phyloP scores from a whole-genome alignment of 1,140 invertebrate genomes.

The Phenacoccus solenopsis region DNA sequence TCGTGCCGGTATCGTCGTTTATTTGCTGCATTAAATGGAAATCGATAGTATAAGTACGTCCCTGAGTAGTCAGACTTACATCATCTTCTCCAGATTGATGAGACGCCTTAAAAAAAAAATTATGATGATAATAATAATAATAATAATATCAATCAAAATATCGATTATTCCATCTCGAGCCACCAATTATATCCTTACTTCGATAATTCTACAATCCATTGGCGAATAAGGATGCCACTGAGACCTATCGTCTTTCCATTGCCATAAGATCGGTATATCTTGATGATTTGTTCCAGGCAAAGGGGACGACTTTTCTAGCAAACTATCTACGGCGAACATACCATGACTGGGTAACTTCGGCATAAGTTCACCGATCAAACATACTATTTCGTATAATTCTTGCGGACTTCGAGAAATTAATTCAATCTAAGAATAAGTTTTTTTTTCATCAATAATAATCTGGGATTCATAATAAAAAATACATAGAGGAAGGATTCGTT shows the following conservation, averaged over 20 bases:
- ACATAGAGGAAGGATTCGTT: neutral
- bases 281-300: constrained; percentile 21
- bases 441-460: neutral
- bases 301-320: constrained; percentile 38
- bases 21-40: constrained; percentile 96
- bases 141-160: no score
- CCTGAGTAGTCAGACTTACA: constrained; percentile 78
- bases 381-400: constrained; percentile 92
- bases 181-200: constrained; percentile 49
- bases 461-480: constrained; percentile 16
- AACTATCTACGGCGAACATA: constrained; percentile 80
- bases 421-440: constrained; percentile 49
- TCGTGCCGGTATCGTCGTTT: constrained; percentile 91
- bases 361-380: constrained; percentile 90
- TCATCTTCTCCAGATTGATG: constrained; percentile 89
- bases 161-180: no score
- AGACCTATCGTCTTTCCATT: constrained; percentile 80
- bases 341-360: constrained; percentile 84
- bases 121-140: no score
- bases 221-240: constrained; percentile 57
- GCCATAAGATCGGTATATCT: constrained; percentile 80
- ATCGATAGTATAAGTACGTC: constrained; percentile 88
- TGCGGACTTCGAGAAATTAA: constrained; percentile 79
- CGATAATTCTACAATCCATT: constrained; percentile 66
- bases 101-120: constrained; percentile 59